Evolutionary conservation across 2,113 vertebrate genomes (phyloP).

Genomic region (Dromaius novaehollandiae): DNA sequence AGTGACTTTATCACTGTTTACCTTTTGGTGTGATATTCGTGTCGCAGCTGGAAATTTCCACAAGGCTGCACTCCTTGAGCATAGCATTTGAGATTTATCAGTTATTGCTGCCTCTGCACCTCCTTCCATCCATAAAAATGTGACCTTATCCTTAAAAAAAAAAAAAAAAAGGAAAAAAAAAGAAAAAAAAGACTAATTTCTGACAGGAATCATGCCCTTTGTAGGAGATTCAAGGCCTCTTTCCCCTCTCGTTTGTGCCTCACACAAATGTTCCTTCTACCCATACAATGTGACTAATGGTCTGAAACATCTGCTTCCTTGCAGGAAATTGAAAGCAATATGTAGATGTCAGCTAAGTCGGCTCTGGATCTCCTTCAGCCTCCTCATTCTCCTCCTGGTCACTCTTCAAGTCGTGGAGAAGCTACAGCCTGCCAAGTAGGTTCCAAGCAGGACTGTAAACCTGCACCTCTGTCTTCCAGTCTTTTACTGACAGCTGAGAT

Average conservation of each 20-base stretch:
- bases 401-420: constrained; percentile 44
- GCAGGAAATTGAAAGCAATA: constrained; percentile 48
- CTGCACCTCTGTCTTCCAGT: not conserved
- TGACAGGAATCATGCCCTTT: not conserved
- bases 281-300: not conserved
- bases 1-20: not conserved
- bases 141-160: not conserved
- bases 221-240: rapidly evolving
- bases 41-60: constrained; percentile 53
- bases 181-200: not conserved
- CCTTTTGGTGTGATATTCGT: not conserved
- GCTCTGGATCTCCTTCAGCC: constrained; percentile 60
- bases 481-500: not conserved
- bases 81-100: not conserved
- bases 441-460: not conserved
- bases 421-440: constrained; percentile 45
- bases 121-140: not conserved
- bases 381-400: constrained; percentile 55
- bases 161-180: not conserved
- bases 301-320: not conserved
- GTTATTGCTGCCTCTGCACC: not conserved
- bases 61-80: not conserved
- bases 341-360: constrained; percentile 45
- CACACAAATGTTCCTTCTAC: not conserved
- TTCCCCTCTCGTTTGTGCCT: not conserved